Evolutionary conservation across 2,888 invertebrate genomes (phyloP).

Genomic region (Machimus rusticus): DNA sequence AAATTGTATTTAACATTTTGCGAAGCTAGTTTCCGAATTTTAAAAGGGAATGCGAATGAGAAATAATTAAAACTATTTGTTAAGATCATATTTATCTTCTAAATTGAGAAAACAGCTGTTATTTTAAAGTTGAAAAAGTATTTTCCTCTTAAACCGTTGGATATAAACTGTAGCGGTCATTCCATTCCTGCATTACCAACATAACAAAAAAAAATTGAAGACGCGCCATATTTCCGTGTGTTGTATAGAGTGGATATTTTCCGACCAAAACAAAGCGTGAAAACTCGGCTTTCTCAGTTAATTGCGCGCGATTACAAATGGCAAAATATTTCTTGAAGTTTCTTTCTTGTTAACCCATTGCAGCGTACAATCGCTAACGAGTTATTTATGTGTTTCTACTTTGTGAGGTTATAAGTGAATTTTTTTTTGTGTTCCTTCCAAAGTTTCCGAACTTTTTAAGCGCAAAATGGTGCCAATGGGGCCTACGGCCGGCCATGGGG

Average conservation of each 20-base stretch:
- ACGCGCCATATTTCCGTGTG: constrained; percentile 40
- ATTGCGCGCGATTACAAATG: not conserved
- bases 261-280: not conserved
- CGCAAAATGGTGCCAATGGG: constrained; percentile 74
- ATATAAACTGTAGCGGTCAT: not conserved
- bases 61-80: too few relatives aligned
- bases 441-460: not conserved
- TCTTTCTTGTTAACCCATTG: not conserved
- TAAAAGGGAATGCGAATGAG: too few relatives aligned
- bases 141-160: not conserved
- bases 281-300: not conserved
- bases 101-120: not conserved
- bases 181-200: not conserved
- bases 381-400: not conserved
- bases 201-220: not conserved
- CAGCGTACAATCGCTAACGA: not conserved
- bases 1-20: not conserved
- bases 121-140: too few relatives aligned
- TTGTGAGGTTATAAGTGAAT: constrained; percentile 39
- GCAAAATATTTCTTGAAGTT: not conserved
- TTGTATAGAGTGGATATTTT: not conserved
- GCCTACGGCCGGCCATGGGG: constrained; percentile 68
- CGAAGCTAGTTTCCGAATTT: too few relatives aligned
- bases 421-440: not conserved
- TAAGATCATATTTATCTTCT: not conserved